Base-by-base conservation (phyloP, 1,140 invertebrate species). In the Lucilia sericata region DNA sequence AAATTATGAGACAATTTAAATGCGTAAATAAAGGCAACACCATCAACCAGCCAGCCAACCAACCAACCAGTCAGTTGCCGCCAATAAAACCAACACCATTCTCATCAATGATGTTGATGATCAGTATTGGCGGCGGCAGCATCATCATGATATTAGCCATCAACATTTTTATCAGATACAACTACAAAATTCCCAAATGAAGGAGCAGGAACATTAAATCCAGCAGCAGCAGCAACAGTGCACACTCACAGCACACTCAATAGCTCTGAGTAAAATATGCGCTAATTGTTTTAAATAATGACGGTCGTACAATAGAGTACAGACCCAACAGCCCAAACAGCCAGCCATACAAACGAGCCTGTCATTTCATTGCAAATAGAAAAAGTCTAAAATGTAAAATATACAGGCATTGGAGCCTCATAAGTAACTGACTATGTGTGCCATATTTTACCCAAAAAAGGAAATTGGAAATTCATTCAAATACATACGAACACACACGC, bases 231-330 rank as follows among this genome's bases (percentile, higher is more conserved):
- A 14, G 74, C 74, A 14, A 17, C 14, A 34, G 12, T n/a, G 51
- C 51, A 55, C 51, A 55, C 51, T 49, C 49, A 49, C 25, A 30
- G 25, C 25, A 55, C 51, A 55, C 51, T 55, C 51, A 55, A 14
- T 12, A 14, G 51, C 51, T 5, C 3, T n/a, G 51, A 55, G 34
- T 76, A 17, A 76, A 76, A 76, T 76, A 76, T 76, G 74, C 34
- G 74, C 74, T 76, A 76, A 76, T 76, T 76, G 74, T 76, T 76
- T 76, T 76, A 76, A 76, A 76, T 76, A 76, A 76, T 76, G 74
- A 30, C 74, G 12, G 51, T 12, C 51, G 13, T 14, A 12, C 51
- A 55, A 55, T 12, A 49, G 49, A 49, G 49, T 2, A 9, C 51
- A 55, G 51, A 4, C 51, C 51, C 12, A 14, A 4, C 51, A 55